Percentiles rank a stretch among this genome's conserved stretches.
Conservation (phyloP, 2,113 vertebrate genomes). For the Pterophyllum scalare region DNA sequence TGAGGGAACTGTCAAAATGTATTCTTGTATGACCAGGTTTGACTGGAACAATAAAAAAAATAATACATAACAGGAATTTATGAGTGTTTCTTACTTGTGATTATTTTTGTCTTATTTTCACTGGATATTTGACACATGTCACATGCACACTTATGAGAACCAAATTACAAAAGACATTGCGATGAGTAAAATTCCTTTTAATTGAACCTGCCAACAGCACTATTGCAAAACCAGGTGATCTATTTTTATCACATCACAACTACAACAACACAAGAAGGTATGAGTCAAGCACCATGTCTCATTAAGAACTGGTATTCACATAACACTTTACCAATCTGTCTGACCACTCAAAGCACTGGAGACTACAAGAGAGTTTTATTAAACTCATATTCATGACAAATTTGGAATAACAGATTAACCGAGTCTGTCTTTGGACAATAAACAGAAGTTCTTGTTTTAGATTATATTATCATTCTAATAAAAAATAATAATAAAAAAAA, state of each 20-base stretch:
- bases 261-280: neutral
- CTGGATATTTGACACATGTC: neutral
- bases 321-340: neutral
- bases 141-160: neutral
- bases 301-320: neutral
- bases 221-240: neutral
- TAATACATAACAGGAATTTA: neutral
- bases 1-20: neutral
- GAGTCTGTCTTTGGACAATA: neutral
- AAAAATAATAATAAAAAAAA: neutral
- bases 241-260: neutral
- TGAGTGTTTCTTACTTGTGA: neutral
- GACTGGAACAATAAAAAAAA: neutral
- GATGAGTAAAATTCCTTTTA: neutral
- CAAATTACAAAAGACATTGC: neutral
- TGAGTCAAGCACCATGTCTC: neutral
- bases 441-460: neutral
- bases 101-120: constrained; percentile 1
- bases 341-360: neutral
- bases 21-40: neutral
- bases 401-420: neutral
- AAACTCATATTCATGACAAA: neutral
- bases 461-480: neutral
- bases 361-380: neutral
- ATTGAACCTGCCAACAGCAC: neutral